phyloP scores from a whole-genome alignment of 2,888 invertebrate species.

The Drosophila demipolita region DNA sequence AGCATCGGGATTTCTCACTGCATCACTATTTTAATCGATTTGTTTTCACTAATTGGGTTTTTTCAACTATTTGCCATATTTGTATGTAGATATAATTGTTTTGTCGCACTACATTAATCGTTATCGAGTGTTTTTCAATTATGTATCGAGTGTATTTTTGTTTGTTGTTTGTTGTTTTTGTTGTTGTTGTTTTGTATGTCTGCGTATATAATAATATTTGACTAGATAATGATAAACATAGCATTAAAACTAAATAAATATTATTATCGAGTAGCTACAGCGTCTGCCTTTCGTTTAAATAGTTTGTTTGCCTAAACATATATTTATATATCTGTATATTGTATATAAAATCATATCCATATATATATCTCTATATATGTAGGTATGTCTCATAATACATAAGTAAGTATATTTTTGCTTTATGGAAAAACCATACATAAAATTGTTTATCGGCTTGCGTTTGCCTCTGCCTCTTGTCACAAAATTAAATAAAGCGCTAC shows the following conservation, averaged over 20 bases:
- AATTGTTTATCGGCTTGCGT: conserved; percentile 51
- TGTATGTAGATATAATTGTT: conserved; percentile 39
- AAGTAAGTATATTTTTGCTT: conserved; percentile 1
- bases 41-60: conserved; percentile 46
- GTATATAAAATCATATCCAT: conserved; percentile 69
- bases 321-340: conserved; percentile 56
- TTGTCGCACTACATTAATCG: conserved; percentile 51
- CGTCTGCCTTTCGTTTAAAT: conserved; percentile 67
- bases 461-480: conserved; percentile 40
- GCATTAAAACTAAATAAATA: conserved; percentile 68
- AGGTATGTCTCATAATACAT: conserved; percentile 49
- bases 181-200: conserved; percentile 44
- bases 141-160: conserved; percentile 29
- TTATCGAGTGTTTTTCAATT: conserved; percentile 34
- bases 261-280: conserved; percentile 68
- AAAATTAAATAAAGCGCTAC: conserved; percentile 46
- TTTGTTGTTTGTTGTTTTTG: conserved; percentile 39
- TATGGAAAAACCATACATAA: conserved; percentile 55
- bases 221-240: conserved; percentile 71
- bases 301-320: conserved; percentile 59
- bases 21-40: conserved; percentile 52
- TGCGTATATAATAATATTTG: conserved; percentile 76
- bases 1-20: conserved; percentile 29
- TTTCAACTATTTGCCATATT: conserved; percentile 51
- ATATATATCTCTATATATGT: conserved; percentile 37